Evolutionary conservation across 2,113 vertebrate genomes (phyloP), one percentile per base, ranked within the genome.

Genomic region (Hucho hucho): DNA sequence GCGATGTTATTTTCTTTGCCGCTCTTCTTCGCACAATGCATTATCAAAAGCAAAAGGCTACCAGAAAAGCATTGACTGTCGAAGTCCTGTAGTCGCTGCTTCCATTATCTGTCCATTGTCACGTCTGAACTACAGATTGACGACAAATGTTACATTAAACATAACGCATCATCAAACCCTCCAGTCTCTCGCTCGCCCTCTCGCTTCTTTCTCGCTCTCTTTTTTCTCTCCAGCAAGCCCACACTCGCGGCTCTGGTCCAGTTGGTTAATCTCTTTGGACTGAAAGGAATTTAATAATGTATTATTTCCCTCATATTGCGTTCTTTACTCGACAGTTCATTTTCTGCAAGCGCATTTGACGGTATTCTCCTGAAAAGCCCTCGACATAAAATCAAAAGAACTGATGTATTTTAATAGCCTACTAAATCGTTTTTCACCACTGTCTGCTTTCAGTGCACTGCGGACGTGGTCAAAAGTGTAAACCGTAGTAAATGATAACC

Each of bases 61-160:
- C 7, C 32, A 32, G 37, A 81, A 75, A 82, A 9, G 4, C 75
- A 70, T 71, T 80, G 65, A 77, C 76, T 83, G 65, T 49, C 22
- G 82, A 75, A 77, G 64, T 79, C 79, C 87, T 83, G 76, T 70
- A 83, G 79, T 86, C 85, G 66, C 74, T 81, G 67, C 53, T 76
- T 73, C 64, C 75, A 88, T 90, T 76, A 88, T 86, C 82, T 85
- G 74, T 78, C 77, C 84, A 86, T 87, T 79, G 76, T 90, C 63
- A 61, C 71, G 9, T 66, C 61, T 68, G 46, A 64, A 79, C 75
- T 43, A 37, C 80, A 73, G 71, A 69, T 78, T 75, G 65, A 77
- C 77, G 65, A 76, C 79, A 73, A 75, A 81, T 73, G 72, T 74
- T 79, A 72, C 65, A 74, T 74, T 70, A 69, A 65, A 37, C 80